A percentile compares a stretch with the other conserved stretches of the same genome.
Conservation (phyloP, 30 jellyfish, hydroid and myxozoan genomes). For the Turritopsis dohrnii region DNA sequence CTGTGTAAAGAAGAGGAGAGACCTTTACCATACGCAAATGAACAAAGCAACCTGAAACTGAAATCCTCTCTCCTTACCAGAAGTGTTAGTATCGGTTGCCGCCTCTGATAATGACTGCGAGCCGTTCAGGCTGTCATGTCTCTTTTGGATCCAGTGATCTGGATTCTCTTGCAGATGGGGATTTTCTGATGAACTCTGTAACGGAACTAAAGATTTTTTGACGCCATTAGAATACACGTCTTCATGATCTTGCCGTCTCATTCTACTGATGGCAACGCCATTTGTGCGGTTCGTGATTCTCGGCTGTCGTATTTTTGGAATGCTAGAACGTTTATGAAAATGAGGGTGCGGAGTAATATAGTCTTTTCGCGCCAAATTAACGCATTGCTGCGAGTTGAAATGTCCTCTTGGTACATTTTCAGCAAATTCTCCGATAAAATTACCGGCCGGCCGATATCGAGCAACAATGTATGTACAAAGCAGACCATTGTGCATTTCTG, state of each 20-base stretch:
- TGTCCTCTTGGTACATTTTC: slow-evolving; percentile 71
- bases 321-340: slow-evolving; percentile 32
- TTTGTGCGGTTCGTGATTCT: not conserved
- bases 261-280: not conserved
- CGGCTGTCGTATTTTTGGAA: slow-evolving; percentile 24
- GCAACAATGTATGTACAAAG: slow-evolving; percentile 91
- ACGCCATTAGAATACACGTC: not conserved
- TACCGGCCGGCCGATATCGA: slow-evolving; percentile 93
- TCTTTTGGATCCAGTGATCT: not conserved
- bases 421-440: slow-evolving; percentile 70
- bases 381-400: slow-evolving; percentile 57
- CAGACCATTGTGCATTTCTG: slow-evolving; percentile 58
- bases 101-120: not conserved
- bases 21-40: slow-evolving; percentile 8
- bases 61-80: slow-evolving; percentile 16
- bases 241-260: not conserved
- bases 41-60: slow-evolving; percentile 4
- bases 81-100: slow-evolving; percentile 16
- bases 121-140: not conserved
- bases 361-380: slow-evolving; percentile 42
- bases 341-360: slow-evolving; percentile 10
- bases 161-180: not conserved
- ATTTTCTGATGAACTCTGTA: not conserved
- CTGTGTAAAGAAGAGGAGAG: slow-evolving; percentile 19
- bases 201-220: not conserved